Evolutionary conservation across 2,888 invertebrate species (phyloP), one percentile per base, ranked within the genome.

Genomic region (Limnephilus marmoratus): DNA sequence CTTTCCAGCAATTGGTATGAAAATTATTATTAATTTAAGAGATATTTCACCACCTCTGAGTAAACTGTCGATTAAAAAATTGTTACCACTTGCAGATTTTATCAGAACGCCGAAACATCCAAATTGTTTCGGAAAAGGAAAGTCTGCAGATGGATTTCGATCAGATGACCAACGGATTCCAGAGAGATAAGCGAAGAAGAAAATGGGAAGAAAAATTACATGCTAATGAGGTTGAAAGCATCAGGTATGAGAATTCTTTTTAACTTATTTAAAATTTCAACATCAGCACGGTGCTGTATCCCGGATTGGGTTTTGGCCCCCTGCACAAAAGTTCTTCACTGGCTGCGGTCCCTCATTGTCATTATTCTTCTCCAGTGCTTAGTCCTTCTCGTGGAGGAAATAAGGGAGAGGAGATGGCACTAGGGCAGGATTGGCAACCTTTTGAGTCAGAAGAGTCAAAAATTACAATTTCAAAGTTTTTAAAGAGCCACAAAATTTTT

Each of bases 1-100:
- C 96, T 94, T 97, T 97, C 94, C 96, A 97, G 94, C 97, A 97
- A 95, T 94, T 97, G 95, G 97, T 97, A 94, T 94, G 68, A 68
- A 9, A 24, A 24, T 68, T 1, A 31, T 82, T 34, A 15, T 31
- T 82, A 81, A 81, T 15, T 82, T 34, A 82, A 15, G 4, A 12
- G 31, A 13, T 31, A 82, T 15, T 82, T 13, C 13, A 31, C 34
- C 4, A 82, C 12, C 81, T 81, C 29, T 29, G 53, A 53, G 53
- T 53, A 1, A 68, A 68, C 9, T 24, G 68, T 1, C 9, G 68
- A 24, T 82, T 11, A 81, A 81, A 31, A 18, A 31, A 82, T 13
- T 82, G 18, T 31, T 34, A 34, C 41, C 45, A 18, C 29, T 86
- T 86, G 4, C 45, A 86, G 97, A 95, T 97, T 15, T 94, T 96